Conservation (phyloP, 1,140 invertebrate species). For the Akabosia matsudoensis region DNA sequence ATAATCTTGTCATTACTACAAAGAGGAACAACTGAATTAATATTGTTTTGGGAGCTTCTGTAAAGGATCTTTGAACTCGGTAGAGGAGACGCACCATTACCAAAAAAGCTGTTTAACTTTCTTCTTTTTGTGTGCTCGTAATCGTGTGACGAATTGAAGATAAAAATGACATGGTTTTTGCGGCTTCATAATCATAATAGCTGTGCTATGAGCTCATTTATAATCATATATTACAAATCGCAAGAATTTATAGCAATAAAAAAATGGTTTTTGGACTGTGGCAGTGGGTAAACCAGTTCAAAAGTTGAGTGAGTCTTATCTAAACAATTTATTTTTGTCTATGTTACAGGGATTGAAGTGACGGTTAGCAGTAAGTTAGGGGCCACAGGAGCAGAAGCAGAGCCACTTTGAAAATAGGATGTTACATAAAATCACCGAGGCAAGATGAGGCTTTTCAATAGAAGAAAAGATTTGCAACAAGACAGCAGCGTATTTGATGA, state of each 20-base stretch:
- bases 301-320: neutral
- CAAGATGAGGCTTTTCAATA: conserved; percentile 42
- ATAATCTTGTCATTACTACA: neutral
- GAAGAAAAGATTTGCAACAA: conserved; percentile 37
- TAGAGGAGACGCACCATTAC: neutral
- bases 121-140: neutral
- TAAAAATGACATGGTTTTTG: neutral
- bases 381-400: too few species aligned
- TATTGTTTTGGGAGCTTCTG: too few species aligned
- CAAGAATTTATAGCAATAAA: too few species aligned
- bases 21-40: too few species aligned
- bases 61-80: neutral
- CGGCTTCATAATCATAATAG: neutral
- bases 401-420: too few species aligned
- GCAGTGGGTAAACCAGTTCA: neutral
- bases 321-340: neutral
- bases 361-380: too few species aligned
- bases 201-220: neutral
- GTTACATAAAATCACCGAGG: too few species aligned
- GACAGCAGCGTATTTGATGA: conserved; percentile 33
- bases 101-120: neutral
- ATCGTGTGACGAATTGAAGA: neutral
- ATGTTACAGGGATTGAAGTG: neutral
- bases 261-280: too few species aligned
- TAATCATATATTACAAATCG: neutral